These are phyloP conservation scores for Nilaparvata lugens DNA, from an alignment of 1,140 invertebrate genomes.

Conservation along the genomic window DNA sequence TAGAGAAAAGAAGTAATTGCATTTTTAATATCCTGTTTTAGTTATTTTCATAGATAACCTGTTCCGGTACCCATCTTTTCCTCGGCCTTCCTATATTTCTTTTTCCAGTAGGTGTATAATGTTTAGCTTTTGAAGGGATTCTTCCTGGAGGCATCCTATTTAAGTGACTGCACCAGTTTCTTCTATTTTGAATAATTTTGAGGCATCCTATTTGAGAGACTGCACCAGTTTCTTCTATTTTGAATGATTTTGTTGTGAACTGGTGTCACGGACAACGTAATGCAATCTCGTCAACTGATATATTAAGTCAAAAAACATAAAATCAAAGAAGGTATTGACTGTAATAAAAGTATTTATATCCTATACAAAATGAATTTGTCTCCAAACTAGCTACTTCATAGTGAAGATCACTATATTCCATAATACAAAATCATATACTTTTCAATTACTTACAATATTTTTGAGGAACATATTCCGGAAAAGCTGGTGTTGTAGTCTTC, in stretches of 20 bases:
- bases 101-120: too few species aligned
- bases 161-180: too few species aligned
- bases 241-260: not conserved
- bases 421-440: constrained; percentile 25
- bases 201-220: too few species aligned
- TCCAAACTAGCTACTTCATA: constrained; percentile 14
- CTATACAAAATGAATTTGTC: not conserved
- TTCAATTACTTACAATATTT: constrained; percentile 62
- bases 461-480: constrained; percentile 70
- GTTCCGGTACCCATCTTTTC: too few species aligned
- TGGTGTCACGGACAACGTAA: not conserved
- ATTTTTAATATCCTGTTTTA: too few species aligned
- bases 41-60: too few species aligned
- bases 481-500: constrained; percentile 48
- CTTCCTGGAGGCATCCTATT: too few species aligned
- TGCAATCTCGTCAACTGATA: not conserved
- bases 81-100: too few species aligned
- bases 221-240: too few species aligned
- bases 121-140: too few species aligned
- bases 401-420: constrained; percentile 14
- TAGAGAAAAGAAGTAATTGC: too few species aligned
- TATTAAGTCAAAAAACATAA: not conserved
- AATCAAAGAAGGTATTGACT: constrained; percentile 6
- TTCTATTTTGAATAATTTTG: too few species aligned
- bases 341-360: constrained; percentile 12